Base-by-base conservation (phyloP, 2,888 invertebrate genomes). In the Zhuqinia jingwanae region DNA sequence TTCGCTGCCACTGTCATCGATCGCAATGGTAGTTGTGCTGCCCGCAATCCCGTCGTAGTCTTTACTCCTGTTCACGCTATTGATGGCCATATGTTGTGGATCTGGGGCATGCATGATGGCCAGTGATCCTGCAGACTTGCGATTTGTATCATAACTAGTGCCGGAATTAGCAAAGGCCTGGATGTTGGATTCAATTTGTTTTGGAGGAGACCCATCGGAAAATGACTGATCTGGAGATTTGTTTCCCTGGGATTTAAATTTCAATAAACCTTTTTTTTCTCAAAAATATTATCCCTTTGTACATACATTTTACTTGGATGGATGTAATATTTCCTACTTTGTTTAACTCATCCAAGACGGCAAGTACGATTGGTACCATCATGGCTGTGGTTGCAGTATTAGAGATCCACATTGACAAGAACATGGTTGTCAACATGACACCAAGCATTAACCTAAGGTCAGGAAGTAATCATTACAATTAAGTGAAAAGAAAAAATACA, bases 361-460 rank as follows among this genome's bases (percentile, higher is more conserved):
- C 90, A n/a, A 75, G 77, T 1, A 89, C 90, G 60, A 90, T 90
- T 0, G 90, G 90, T 0, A 89, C 85, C 87, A 90, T 89, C 90
- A 90, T 90, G 2, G 90, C 90, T 13, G 89, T 89, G 1, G 90
- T 90, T n/a, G 79, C 63, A 0, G 97, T 98, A 92, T 98, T 98
- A 5, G 97, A 97, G 90, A 98, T 97, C 98, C 98, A 98, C 97
- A 98, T 98, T 0, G 97, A 97, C 90, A 98, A 20, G 53, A 82
- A 85, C 87, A 85, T 85, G 10, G 87, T 87, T 20, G 97, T 97
- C 88, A 95, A 94, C 91, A 97, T 96, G 70, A 98, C 93, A 0
- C 97, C 97, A 91, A 97, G 94, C 92, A 97, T 96, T 84, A 97
- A 93, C 92, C 96, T 96, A n/a, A n/a, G n/a, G n/a, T n/a, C n/a